Evolutionary conservation across 1,140 invertebrate genomes (phyloP).

Genomic region (Pachyrhynchus sulphureomaculatus): DNA sequence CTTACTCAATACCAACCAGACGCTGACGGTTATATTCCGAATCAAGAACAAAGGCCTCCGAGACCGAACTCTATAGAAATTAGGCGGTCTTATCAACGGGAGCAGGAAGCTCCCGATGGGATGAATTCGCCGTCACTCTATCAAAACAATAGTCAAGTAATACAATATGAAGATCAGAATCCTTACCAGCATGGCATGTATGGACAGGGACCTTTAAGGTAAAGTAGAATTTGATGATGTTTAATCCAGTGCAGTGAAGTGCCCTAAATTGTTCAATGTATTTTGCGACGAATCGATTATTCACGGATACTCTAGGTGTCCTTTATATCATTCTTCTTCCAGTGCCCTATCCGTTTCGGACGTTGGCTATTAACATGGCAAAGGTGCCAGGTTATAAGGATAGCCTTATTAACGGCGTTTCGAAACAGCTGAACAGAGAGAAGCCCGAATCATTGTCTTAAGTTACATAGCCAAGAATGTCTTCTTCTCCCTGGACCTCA

Average conservation of each 20-base stretch:
- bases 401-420: no score
- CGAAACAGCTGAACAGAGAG: no score
- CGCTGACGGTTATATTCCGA: constrained; percentile 42
- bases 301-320: no score
- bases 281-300: no score
- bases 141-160: constrained; percentile 38
- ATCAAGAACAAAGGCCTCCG: constrained; percentile 58
- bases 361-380: no score
- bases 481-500: no score
- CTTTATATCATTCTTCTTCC: no score
- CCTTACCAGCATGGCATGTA: constrained; percentile 49
- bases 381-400: no score
- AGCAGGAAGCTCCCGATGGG: constrained; percentile 59
- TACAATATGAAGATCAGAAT: constrained; percentile 47
- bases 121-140: constrained; percentile 49
- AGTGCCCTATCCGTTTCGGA: no score
- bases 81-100: constrained; percentile 61
- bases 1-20: constrained; percentile 33
- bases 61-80: constrained; percentile 78
- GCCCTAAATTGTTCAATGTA: no score
- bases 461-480: no score
- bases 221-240: neutral
- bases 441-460: no score
- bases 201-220: constrained; percentile 42
- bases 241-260: neutral